A percentile compares a stretch with the other conserved stretches of the same genome.
phyloP scores from a whole-genome alignment of 2,113 vertebrate species.

The Corvus hawaiiensis region DNA sequence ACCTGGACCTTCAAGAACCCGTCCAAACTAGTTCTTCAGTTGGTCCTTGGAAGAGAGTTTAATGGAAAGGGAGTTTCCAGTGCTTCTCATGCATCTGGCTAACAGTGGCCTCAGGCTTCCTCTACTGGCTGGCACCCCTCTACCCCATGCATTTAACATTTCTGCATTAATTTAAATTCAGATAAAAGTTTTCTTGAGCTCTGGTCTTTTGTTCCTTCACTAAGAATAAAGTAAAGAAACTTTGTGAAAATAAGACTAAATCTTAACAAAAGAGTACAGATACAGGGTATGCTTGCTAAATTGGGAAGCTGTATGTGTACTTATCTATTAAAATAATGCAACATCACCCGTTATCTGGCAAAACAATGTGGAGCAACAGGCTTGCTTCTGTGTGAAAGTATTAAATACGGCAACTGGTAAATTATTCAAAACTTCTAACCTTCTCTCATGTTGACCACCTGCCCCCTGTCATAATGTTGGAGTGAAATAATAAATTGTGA shows the following conservation, averaged over 20 bases:
- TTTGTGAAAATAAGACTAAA: neutral
- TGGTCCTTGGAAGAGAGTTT: neutral
- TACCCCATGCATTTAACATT: neutral
- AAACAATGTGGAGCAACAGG: neutral
- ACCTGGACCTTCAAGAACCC: neutral
- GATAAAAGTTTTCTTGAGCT: neutral
- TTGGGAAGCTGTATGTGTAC: neutral
- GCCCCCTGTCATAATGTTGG: neutral
- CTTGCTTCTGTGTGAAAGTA: neutral
- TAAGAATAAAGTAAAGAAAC: neutral
- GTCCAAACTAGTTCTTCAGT: constrained; percentile 12
- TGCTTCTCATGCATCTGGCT: neutral
- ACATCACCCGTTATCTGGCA: neutral
- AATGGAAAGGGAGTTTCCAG: constrained; percentile 38
- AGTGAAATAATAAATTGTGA: neutral
- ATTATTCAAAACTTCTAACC: neutral
- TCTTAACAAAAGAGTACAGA: neutral
- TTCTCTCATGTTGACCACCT: neutral
- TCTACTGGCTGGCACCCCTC: neutral
- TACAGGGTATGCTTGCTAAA: neutral
- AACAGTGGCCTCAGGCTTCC: constrained; percentile 22
- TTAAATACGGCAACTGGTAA: neutral
- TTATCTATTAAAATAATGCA: neutral
- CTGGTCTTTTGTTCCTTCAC: neutral
- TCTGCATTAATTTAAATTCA: neutral